These are phyloP conservation scores for Eriosoma lanigerum DNA, from an alignment of 1,140 invertebrate species.

Conservation along the genomic window DNA sequence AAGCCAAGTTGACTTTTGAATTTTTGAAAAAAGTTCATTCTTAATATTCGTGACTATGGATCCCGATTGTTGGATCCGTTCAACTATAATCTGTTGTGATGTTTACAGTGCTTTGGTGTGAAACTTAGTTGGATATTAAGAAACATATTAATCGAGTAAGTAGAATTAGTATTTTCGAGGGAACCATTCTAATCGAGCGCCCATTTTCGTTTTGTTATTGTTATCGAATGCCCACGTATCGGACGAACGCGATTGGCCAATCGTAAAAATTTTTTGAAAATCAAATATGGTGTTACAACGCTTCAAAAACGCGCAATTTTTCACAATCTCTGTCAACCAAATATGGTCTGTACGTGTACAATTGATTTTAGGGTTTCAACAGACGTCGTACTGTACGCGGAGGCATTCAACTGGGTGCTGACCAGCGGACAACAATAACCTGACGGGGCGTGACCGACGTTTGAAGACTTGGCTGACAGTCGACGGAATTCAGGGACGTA, in stretches of 20 bases:
- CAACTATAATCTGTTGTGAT: neutral
- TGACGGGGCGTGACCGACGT: conserved; percentile 5
- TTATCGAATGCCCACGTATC: conserved; percentile 50
- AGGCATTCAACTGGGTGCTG: neutral
- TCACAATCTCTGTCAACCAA: neutral
- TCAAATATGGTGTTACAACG: conserved; percentile 50
- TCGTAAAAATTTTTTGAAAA: conserved; percentile 48
- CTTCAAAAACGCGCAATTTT: conserved; percentile 50
- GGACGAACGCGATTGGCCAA: conserved; percentile 45
- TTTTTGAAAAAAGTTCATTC: conserved; percentile 39
- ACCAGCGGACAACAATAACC: neutral
- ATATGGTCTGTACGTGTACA: neutral
- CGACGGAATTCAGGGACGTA: neutral
- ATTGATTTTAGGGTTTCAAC: neutral
- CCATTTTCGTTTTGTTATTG: conserved; percentile 45
- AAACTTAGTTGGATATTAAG: too few species aligned
- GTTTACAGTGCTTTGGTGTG: too few species aligned
- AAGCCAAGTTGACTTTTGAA: conserved; percentile 50
- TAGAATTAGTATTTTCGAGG: too few species aligned
- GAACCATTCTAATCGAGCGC: conserved; percentile 7
- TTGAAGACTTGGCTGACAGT: neutral
- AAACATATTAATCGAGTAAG: too few species aligned
- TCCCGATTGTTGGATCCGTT: neutral
- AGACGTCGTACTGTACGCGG: neutral
- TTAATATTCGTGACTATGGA: neutral